Conservation (phyloP, 2,797 vertebrate genomes). For the Callimico goeldii region DNA sequence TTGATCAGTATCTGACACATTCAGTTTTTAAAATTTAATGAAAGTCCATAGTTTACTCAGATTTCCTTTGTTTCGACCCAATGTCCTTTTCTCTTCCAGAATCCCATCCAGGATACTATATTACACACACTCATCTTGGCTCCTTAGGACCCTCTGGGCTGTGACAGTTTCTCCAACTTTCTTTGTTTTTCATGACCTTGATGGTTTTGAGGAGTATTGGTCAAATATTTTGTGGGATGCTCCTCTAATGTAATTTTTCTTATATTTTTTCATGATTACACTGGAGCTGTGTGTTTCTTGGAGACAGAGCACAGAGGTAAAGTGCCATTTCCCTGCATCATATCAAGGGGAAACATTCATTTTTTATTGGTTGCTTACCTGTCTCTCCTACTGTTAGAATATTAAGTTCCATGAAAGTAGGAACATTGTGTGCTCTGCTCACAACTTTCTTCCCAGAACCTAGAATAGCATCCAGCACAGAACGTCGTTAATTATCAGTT, state of each 20-base stretch:
- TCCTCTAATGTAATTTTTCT: neutral
- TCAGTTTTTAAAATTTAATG: neutral
- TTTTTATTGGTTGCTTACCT: neutral
- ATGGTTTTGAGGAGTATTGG: neutral
- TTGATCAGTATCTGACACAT: neutral
- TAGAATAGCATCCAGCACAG: neutral
- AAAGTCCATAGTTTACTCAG: neutral
- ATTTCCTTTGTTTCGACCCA: neutral
- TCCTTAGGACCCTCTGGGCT: neutral
- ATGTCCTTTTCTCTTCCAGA: neutral
- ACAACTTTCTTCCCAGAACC: neutral
- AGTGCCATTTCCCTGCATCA: neutral
- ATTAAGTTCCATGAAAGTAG: neutral
- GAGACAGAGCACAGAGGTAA: neutral
- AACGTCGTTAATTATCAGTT: slow-evolving; percentile 34
- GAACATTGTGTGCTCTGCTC: neutral
- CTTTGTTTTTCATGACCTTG: neutral
- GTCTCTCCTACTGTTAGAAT: neutral
- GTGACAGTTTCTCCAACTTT: neutral
- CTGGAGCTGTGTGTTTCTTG: neutral
- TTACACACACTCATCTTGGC: neutral
- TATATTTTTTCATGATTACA: neutral
- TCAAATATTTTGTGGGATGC: neutral
- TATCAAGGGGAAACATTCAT: neutral
- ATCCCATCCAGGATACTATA: neutral